A percentile compares a stretch with the other conserved stretches of the same genome.
phyloP scores from a whole-genome alignment of 2,888 invertebrate genomes.

The Hofmannophila pseudospretella region DNA sequence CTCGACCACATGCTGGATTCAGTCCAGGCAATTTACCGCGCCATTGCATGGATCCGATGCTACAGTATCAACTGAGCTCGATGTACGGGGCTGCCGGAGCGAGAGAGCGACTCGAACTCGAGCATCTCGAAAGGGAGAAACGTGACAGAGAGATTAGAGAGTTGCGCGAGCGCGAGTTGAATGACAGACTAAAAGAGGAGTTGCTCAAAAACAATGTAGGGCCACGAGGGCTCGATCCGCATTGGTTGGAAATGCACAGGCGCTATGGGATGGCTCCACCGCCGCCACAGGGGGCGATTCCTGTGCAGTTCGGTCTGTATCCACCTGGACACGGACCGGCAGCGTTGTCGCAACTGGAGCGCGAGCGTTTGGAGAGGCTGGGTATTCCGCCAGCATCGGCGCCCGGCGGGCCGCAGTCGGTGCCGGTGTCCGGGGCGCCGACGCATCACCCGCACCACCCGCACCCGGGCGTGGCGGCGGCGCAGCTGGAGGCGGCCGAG shows the following conservation, averaged over 20 bases:
- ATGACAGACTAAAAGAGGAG: conserved; percentile 93
- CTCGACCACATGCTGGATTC: conserved; percentile 94
- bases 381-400: conserved; percentile 83
- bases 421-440: conserved; percentile 74
- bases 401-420: conserved; percentile 66
- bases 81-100: conserved; percentile 88
- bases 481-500: conserved; percentile 86
- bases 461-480: conserved; percentile 71
- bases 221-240: conserved; percentile 84
- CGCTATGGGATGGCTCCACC: conserved; percentile 82
- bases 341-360: conserved; percentile 88
- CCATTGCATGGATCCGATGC: conserved; percentile 89
- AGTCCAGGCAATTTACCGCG: conserved; percentile 79
- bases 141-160: conserved; percentile 88
- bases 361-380: conserved; percentile 90
- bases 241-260: conserved; percentile 94
- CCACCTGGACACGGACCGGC: conserved; percentile 83
- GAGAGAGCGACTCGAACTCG: conserved; percentile 79
- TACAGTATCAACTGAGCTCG: conserved; percentile 86
- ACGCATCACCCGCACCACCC: conserved; percentile 78
- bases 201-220: conserved; percentile 85
- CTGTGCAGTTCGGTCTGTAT: conserved; percentile 85
- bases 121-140: conserved; percentile 83
- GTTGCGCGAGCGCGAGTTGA: conserved; percentile 86
- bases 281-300: conserved; percentile 81